Conservation (phyloP, 2,113 vertebrate species). For the Ptyas mucosa region DNA sequence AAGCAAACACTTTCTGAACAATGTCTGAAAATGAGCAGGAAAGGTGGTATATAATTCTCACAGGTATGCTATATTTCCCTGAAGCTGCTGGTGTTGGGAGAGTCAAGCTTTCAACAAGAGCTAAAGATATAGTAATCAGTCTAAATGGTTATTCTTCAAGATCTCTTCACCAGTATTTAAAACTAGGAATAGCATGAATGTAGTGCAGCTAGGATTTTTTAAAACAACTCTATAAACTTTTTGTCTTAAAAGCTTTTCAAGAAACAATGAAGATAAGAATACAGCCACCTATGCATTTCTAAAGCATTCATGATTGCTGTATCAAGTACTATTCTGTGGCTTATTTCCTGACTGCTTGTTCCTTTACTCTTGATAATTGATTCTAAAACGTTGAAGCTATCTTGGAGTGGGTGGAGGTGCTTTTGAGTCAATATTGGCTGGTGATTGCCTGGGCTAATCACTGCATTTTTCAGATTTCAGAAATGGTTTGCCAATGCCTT, state of each 20-base stretch:
- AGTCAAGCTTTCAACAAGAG: background rate
- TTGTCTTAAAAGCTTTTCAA: background rate
- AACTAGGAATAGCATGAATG: background rate
- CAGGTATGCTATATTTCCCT: accelerated
- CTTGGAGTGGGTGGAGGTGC: background rate
- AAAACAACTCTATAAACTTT: background rate
- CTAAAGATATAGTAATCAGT: accelerated
- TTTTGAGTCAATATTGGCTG: background rate
- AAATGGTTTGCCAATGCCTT: background rate
- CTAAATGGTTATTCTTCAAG: background rate
- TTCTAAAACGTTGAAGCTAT: background rate
- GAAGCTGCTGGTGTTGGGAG: accelerated
- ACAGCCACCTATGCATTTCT: background rate
- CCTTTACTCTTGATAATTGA: background rate
- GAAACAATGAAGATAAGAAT: background rate
- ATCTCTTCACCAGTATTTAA: background rate
- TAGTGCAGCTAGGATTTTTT: too few species aligned
- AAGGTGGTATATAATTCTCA: background rate
- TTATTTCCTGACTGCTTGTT: background rate
- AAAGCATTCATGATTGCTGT: background rate
- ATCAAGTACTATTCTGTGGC: background rate
- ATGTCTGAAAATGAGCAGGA: background rate
- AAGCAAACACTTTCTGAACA: background rate
- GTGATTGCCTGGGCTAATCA: background rate
- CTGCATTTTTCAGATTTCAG: background rate